Evolutionary conservation across 2,797 vertebrate genomes (phyloP), one percentile per base, ranked within the genome.

Genomic region (Percopsis omiscomaycus): DNA sequence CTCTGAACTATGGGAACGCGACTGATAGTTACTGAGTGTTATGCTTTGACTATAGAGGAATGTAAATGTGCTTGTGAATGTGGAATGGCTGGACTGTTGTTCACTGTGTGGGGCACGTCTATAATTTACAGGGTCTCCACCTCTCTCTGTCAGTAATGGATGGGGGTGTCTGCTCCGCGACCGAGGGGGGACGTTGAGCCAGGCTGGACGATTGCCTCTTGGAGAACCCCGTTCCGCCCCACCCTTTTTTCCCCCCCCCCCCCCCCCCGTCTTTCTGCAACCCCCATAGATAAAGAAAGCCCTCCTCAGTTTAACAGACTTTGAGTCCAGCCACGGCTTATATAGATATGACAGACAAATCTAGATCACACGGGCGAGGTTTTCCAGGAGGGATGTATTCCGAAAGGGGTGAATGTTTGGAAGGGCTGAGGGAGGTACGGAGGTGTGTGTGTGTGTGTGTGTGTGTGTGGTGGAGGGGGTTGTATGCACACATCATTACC

Each of bases 121-220:
- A 91, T 91, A 91, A 91, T 91, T 91, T 86, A 91, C 85, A 69
- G 78, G 75, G 64, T 86, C 79, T 86, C 80, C 83, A 78, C 86
- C 85, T 84, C 78, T 83, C 78, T 73, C 77, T 2, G 73, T 84
- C 75, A 61, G 84, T 89, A 89, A 90, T 89, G 85, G 90, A 87
- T 90, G 82, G 79, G 80, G 79, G 79, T 80, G 81, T 85, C 78
- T 82, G 68, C 68, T 75, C 15, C 1, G 54, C 81, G 82, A 83
- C 75, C 62, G 77, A 71, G 68, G 73, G 68, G 71, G 69, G 37
- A 59, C 3, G 3, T 64, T 58, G 69, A 81, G 62, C 74, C 77
- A 68, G 71, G 80, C 51, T 75, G 49, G 46, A 71, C 71, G 68
- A 75, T 79, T 81, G 77, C 71, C 75, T 84, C 73, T 76, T 64